Conservation (phyloP, 92 coral and sea anemone genomes). For the Bergia puertoricense region DNA sequence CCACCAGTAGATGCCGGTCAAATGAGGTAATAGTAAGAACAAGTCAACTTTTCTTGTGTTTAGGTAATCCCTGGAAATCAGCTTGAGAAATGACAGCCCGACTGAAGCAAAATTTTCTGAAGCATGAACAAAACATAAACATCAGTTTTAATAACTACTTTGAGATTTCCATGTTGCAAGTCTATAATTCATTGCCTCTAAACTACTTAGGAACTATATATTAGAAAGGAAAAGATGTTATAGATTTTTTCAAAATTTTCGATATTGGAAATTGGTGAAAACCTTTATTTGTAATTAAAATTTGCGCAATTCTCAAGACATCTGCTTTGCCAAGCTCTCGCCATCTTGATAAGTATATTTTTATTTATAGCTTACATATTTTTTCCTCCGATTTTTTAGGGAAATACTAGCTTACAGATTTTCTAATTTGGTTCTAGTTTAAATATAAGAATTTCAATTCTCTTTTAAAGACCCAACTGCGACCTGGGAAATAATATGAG, state of each 20-base stretch:
- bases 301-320: background rate
- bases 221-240: background rate
- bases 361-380: no score
- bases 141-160: background rate
- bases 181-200: background rate
- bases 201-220: background rate
- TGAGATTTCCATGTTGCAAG: no score
- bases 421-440: background rate
- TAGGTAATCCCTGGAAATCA: conserved; percentile 42
- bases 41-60: conserved; percentile 43
- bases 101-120: conserved; percentile 17
- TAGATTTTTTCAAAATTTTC: background rate
- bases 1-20: conserved; percentile 80
- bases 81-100: conserved; percentile 17
- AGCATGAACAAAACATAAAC: conserved; percentile 6
- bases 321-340: background rate
- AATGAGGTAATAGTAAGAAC: conserved; percentile 73
- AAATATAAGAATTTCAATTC: background rate
- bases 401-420: no score
- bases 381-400: background rate
- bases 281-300: no score
- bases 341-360: background rate
- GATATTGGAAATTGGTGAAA: background rate
- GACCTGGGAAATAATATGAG: background rate
- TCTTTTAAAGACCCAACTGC: background rate